Conservation (phyloP, 2,797 vertebrate genomes). For the Lepus oiostolus region DNA sequence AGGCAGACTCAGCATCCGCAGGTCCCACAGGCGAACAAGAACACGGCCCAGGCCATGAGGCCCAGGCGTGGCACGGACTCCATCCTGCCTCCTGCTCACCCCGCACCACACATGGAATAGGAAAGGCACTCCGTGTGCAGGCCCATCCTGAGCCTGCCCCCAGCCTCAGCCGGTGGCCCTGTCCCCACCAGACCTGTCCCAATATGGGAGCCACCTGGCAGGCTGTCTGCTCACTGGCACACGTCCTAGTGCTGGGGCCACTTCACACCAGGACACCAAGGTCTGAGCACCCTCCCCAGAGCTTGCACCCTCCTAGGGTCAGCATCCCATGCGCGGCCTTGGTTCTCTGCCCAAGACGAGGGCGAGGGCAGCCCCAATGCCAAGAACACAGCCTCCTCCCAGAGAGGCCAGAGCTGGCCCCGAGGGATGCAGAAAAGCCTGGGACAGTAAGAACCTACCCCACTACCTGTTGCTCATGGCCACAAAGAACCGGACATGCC, state of each 20-base stretch:
- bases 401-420: neutral
- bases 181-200: neutral
- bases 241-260: conserved; percentile 79
- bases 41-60: neutral
- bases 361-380: neutral
- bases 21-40: neutral
- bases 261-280: conserved; percentile 83
- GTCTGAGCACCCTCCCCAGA: conserved; percentile 76
- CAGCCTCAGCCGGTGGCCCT: neutral
- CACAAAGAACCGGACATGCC: conserved; percentile 55
- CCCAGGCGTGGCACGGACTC: neutral
- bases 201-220: too few relatives aligned
- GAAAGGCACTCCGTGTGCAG: neutral
- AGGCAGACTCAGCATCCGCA: neutral
- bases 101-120: neutral
- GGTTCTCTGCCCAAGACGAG: neutral
- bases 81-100: neutral
- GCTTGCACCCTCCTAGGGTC: neutral
- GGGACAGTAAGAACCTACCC: neutral
- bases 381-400: neutral
- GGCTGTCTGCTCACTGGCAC: conserved; percentile 82
- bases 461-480: neutral
- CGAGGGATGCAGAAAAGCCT: neutral
- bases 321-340: accelerated
- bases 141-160: neutral